These are phyloP conservation scores for Drosophila recens DNA, from an alignment of 2,888 invertebrate species.

Conservation along the genomic window DNA sequence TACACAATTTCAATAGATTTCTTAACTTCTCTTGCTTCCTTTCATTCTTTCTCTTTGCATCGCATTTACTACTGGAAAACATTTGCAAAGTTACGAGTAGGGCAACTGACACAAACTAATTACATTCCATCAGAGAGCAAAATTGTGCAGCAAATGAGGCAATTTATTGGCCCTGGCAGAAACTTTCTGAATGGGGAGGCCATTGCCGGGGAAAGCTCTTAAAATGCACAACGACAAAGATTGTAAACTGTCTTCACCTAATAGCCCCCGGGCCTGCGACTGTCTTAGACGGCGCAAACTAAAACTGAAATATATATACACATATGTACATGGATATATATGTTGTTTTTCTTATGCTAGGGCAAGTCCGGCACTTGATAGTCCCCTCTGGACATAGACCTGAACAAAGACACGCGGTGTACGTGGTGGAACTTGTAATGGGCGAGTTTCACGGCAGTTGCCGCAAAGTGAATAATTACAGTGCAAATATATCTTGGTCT, in stretches of 20 bases:
- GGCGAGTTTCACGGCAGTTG: slow-evolving; percentile 70
- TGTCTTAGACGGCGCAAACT: slow-evolving; percentile 37
- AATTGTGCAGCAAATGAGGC: slow-evolving; percentile 76
- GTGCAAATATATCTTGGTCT: slow-evolving; percentile 73
- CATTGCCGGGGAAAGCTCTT: slow-evolving; percentile 48
- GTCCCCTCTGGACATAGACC: slow-evolving; percentile 57
- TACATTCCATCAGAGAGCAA: slow-evolving; percentile 73
- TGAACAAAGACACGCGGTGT: slow-evolving; percentile 29
- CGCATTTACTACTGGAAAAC: background rate
- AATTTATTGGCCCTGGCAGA: slow-evolving; percentile 58
- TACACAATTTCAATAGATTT: background rate
- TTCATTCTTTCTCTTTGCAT: background rate
- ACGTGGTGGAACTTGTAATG: slow-evolving; percentile 64
- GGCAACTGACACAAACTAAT: slow-evolving; percentile 79
- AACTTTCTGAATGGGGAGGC: slow-evolving; percentile 48
- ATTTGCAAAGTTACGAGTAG: slow-evolving; percentile 13
- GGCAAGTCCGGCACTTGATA: slow-evolving; percentile 49
- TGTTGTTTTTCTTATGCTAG: slow-evolving; percentile 24
- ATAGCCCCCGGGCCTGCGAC: slow-evolving; percentile 56
- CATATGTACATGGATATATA: slow-evolving; percentile 6
- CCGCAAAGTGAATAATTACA: slow-evolving; percentile 79
- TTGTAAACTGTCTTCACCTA: slow-evolving; percentile 79
- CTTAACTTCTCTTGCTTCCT: background rate
- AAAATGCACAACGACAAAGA: slow-evolving; percentile 68
- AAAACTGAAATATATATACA: slow-evolving; percentile 41